Evolutionary conservation across 2,113 vertebrate genomes (phyloP).

Genomic region (Glaucomys volans): DNA sequence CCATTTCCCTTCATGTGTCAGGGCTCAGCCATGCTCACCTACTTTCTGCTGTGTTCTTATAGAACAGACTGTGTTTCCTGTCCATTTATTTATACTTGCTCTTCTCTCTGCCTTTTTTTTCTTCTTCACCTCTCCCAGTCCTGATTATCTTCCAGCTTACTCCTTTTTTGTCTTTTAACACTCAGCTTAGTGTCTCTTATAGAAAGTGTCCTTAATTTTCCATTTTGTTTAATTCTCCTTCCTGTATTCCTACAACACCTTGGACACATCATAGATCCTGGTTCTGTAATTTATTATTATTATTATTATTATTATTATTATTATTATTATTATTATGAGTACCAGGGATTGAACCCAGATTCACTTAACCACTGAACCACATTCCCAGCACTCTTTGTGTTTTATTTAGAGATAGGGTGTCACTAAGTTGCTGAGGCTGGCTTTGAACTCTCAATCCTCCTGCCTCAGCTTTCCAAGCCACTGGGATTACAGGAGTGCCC

Average conservation of each 20-base stretch:
- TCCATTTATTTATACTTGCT: neutral
- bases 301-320: too few relatives aligned
- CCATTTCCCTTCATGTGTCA: accelerated
- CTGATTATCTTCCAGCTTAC: neutral
- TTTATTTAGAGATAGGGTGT: too few relatives aligned
- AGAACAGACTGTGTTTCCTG: neutral
- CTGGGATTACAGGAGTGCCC: too few relatives aligned
- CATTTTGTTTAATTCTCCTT: neutral
- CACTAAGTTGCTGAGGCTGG: too few relatives aligned
- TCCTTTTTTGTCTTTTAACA: neutral
- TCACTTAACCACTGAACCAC: too few relatives aligned
- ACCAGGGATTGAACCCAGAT: too few relatives aligned
- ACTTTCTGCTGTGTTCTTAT: neutral
- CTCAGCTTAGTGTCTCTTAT: neutral
- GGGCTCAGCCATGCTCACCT: accelerated
- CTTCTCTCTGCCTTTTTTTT: neutral
- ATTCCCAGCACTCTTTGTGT: too few relatives aligned
- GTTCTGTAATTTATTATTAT: too few relatives aligned
- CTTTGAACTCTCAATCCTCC: too few relatives aligned
- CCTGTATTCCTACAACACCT: neutral
- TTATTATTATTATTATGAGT: too few relatives aligned
- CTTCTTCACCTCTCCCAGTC: neutral
- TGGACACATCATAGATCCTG: neutral
- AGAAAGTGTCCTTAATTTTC: neutral
- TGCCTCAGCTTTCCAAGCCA: too few relatives aligned